Conservation (phyloP, 2,888 invertebrate species). For the Tenthredo mesomela region DNA sequence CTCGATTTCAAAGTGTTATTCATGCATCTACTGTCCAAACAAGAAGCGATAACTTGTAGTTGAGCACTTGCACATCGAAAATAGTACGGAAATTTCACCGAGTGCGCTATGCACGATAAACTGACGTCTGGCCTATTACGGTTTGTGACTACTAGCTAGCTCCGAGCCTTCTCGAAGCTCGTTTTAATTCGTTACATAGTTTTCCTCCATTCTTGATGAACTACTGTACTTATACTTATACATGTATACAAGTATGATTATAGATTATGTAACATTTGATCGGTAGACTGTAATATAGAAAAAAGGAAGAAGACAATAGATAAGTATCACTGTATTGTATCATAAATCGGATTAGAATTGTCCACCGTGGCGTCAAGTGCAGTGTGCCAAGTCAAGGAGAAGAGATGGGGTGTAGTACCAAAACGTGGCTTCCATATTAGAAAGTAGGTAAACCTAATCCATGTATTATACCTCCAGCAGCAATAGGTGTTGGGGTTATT, state of each 20-base stretch:
- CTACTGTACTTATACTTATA: not conserved
- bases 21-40: too few species aligned
- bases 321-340: not conserved
- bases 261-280: not conserved
- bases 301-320: too few species aligned
- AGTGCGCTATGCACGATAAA: not conserved
- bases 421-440: slow-evolving; percentile 79
- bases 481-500: slow-evolving; percentile 49
- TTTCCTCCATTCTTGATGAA: not conserved
- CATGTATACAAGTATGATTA: not conserved
- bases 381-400: not conserved
- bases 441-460: slow-evolving; percentile 67
- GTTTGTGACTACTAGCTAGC: not conserved
- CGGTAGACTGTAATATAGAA: not conserved
- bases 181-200: not conserved
- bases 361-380: slow-evolving; percentile 16
- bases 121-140: not conserved
- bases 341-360: not conserved
- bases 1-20: too few species aligned
- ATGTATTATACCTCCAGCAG: not conserved
- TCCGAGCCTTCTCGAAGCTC: not conserved
- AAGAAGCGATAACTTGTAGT: too few species aligned
- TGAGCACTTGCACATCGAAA: too few species aligned
- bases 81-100: too few species aligned
- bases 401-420: slow-evolving; percentile 72